Base-by-base conservation (phyloP, 1,140 invertebrate genomes). In the Dinoponera quadriceps region DNA sequence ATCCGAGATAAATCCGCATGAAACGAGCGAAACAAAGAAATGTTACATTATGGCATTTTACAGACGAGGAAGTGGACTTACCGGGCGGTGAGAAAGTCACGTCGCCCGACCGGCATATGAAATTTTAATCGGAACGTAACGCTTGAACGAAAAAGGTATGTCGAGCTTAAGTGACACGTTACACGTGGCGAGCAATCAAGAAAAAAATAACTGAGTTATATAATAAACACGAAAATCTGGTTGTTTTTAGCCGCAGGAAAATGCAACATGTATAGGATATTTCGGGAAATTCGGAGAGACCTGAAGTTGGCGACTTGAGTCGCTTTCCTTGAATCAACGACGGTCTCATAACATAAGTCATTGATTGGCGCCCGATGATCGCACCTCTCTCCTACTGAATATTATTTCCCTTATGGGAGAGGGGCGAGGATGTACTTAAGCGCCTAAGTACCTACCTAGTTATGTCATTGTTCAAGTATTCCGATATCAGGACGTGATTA, bases 91-190 rank as follows among this genome's bases (percentile, higher is more conserved):
- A 80, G 75, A 80, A 80, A 80, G 75, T 80, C 38, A 69, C 54
- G 65, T 80, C 66, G 51, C 22, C 27, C n/a, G 29, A 38, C 59
- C 44, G n/a, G 60, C 44, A 49, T 71, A 71, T 71, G 65, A 78
- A 80, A 71, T 71, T 80, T 80, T 59, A 80, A 80, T 80, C 33
- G 11, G 16, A 18, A 80, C 22, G 75, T 80, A 80, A 80, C 75
- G 75, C 65, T 80, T 48, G 75, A 80, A 71, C n/a, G 65, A 80
- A 44, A 11, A 44, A 59, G 22, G 25, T 80, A 68, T 55, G 49
- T 44, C 51, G 22, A 68, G 38, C 16, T 20, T 33, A 78, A 78
- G 51, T 78, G 63, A 78, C 51, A 80, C 69, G 33, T 80, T 55
- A 4, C 14, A 78, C 16, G 48, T 44, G 25, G 27, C 63, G 5